phyloP scores from a whole-genome alignment of 2,113 vertebrate genomes.

The Dinomys branickii region DNA sequence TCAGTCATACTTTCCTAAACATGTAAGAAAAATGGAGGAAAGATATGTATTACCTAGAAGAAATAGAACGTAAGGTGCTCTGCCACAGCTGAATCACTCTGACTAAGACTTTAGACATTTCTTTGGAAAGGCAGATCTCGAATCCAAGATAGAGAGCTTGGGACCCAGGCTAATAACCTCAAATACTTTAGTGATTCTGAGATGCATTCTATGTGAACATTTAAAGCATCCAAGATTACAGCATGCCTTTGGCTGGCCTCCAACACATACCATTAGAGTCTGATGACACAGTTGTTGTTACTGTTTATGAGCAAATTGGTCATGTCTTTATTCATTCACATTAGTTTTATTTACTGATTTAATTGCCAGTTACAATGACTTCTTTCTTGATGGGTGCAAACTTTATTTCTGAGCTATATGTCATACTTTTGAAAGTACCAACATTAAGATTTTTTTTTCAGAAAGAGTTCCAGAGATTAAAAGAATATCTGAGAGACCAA shows the following conservation, averaged over 20 bases:
- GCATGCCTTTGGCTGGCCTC: neutral
- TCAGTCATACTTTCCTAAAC: neutral
- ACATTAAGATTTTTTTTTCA: slow-evolving; percentile 26
- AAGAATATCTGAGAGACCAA: neutral
- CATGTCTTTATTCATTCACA: neutral
- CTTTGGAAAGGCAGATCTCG: neutral
- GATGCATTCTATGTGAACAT: neutral
- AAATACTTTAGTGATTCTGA: neutral
- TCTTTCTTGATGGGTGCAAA: neutral
- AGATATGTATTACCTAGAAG: neutral
- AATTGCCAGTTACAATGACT: neutral
- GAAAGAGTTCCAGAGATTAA: neutral
- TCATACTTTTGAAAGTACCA: neutral
- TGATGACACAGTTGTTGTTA: neutral
- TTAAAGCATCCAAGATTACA: neutral
- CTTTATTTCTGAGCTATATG: neutral
- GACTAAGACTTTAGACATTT: neutral
- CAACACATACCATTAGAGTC: neutral
- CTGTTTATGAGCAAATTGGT: neutral
- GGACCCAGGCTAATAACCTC: neutral
- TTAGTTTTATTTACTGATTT: neutral
- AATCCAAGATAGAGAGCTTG: neutral
- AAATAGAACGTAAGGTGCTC: neutral
- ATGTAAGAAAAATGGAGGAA: neutral
- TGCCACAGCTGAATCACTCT: neutral